Percentiles rank a stretch among this genome's conserved stretches.
These are phyloP conservation scores for Thamnophis elegans DNA, from an alignment of 2,797 vertebrate species.

Conservation along the genomic window DNA sequence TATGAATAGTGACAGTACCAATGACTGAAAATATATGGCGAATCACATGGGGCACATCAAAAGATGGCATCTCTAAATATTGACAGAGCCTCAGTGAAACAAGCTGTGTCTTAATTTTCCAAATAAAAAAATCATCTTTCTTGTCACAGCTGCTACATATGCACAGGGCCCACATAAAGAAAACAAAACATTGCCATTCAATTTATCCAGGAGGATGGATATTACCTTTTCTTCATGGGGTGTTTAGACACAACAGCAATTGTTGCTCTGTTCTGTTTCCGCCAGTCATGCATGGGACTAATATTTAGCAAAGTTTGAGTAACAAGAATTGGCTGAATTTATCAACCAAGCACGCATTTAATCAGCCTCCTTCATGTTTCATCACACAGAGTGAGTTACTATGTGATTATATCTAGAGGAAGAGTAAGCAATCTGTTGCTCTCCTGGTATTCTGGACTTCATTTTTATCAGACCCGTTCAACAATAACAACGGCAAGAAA, in stretches of 20 bases:
- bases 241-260: neutral
- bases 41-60: neutral
- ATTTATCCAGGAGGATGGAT: neutral
- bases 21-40: neutral
- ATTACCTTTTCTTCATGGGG: neutral
- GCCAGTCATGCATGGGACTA: neutral
- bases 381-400: neutral
- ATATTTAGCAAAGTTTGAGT: neutral
- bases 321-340: neutral
- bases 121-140: neutral
- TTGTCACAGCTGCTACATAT: neutral
- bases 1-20: conserved; percentile 1
- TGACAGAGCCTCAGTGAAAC: neutral
- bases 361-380: neutral
- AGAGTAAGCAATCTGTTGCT: neutral
- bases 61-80: neutral
- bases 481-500: neutral
- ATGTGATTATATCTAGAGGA: neutral
- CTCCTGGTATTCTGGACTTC: neutral
- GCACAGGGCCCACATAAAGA: neutral
- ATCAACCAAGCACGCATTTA: neutral
- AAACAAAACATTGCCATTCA: neutral
- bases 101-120: neutral
- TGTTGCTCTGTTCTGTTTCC: neutral
- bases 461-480: neutral